A percentile compares a stretch with the other conserved stretches of the same genome.
phyloP scores from a whole-genome alignment of 1,140 invertebrate genomes.

The Luehdorfia chinensis region DNA sequence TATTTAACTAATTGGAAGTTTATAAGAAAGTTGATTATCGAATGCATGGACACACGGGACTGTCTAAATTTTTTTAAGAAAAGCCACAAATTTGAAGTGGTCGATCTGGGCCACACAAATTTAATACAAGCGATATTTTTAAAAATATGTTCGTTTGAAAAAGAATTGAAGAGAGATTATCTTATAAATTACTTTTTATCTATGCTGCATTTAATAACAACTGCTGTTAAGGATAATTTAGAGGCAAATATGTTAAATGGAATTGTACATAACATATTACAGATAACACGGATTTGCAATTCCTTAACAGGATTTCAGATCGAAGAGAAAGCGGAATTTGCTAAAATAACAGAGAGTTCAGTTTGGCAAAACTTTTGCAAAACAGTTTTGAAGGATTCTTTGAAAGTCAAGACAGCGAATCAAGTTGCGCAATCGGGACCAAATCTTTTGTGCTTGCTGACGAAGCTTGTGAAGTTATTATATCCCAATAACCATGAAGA shows the following conservation, averaged over 20 bases:
- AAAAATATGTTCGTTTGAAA: conserved; percentile 61
- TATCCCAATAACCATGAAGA: conserved; percentile 76
- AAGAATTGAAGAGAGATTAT: conserved; percentile 51
- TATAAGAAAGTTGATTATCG: conserved; percentile 73
- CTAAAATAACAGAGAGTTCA: conserved; percentile 74
- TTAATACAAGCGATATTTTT: conserved; percentile 76
- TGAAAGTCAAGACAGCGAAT: conserved; percentile 75
- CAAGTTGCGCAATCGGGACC: conserved; percentile 35
- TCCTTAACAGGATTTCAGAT: conserved; percentile 39
- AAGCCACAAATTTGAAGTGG: conserved; percentile 78
- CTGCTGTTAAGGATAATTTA: conserved; percentile 76
- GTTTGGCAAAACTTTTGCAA: conserved; percentile 83
- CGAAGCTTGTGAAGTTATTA: conserved; percentile 77
- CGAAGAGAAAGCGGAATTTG: conserved; percentile 57
- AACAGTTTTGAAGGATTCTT: conserved; percentile 79
- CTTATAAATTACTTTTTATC: conserved; percentile 77
- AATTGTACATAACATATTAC: conserved; percentile 65
- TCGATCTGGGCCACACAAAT: conserved; percentile 77
- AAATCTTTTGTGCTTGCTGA: conserved; percentile 77
- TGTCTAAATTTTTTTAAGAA: conserved; percentile 77
- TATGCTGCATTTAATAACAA: conserved; percentile 75
- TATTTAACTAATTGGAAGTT: conserved; percentile 75
- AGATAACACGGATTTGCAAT: conserved; percentile 40
- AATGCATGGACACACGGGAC: conserved; percentile 77
- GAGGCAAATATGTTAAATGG: conserved; percentile 57